Evolutionary conservation across 1,140 invertebrate species (phyloP), one percentile per base, ranked within the genome.

Genomic region (Brachionus rubens): DNA sequence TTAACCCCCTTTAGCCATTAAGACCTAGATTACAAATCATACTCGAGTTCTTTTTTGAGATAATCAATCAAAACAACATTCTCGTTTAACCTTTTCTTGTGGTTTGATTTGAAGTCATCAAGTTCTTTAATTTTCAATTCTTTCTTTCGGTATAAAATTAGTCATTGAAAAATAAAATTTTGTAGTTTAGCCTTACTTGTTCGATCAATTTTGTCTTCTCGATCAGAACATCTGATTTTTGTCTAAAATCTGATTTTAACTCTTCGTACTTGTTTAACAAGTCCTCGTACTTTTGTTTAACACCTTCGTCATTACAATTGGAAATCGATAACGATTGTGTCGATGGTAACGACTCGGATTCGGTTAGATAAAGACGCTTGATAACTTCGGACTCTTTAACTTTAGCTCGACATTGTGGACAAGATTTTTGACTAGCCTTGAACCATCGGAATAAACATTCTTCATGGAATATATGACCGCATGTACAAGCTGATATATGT

Each of bases 361-460:
- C 68, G 28, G 68, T 72, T 7, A 72, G 30, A 14, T 50, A 72
- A 7, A 72, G n/a, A n/a, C 68, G 68, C 14, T 50, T 72, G 28
- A 72, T 54, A 9, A 72, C 68, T 16, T 72, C 50, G 46, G 68
- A 50, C 12, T 72, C 68, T 50, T 72, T 72, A 3, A 72, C 16
- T 28, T 54, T 72, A 12, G 68, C 68, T 12, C 68, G 19, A 12
- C 68, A 72, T 28, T 72, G 68, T 1, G 68, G 68, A 33, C 68
- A 72, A 3, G 68, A 72, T 10, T 54, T 36, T 54, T 72, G 68
- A 21, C 68, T 54, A 36, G 68, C 21, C 28, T 12, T 50, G 78
- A 98, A 86, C 95, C 95, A 98, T 48, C 92, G 93, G 79, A 92
- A 88, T 81, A 98, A 97, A 82, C 95, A 98, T 48, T 89, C 88